These are phyloP conservation scores for Montipora cactus DNA, from an alignment of 64 coral and sea anemone species.

Conservation along the genomic window DNA sequence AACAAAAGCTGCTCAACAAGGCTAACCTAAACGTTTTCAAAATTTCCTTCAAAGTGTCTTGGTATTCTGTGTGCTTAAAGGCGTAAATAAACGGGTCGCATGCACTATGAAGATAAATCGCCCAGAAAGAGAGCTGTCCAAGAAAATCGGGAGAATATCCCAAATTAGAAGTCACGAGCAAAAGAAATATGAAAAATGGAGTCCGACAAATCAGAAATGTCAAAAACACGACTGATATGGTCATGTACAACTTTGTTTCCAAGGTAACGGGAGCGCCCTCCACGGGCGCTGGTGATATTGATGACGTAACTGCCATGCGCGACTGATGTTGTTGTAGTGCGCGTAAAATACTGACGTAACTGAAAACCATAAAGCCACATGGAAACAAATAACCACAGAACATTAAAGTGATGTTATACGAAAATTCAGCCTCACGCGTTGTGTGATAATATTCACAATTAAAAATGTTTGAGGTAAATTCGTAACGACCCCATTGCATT, in stretches of 20 bases:
- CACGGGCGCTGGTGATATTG: constrained; percentile 49
- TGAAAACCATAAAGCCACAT: constrained; percentile 64
- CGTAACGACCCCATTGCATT: constrained; percentile 93
- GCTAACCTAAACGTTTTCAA: constrained; percentile 29
- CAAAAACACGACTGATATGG: constrained; percentile 63
- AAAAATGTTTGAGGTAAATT: constrained; percentile 93
- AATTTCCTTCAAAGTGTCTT: constrained; percentile 83
- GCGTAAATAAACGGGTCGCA: constrained; percentile 95
- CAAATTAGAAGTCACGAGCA: constrained; percentile 59
- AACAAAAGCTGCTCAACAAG: constrained; percentile 26
- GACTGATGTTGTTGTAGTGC: constrained; percentile 67
- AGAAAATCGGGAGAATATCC: constrained; percentile 71
- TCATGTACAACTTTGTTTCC: constrained; percentile 69
- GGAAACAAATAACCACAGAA: constrained; percentile 81
- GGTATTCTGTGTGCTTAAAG: constrained; percentile 87
- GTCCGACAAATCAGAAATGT: constrained; percentile 90
- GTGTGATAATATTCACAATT: constrained; percentile 90
- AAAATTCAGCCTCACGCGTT: constrained; percentile 67
- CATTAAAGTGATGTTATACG: constrained; percentile 91
- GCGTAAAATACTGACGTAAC: constrained; percentile 69
- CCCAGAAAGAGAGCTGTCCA: constrained; percentile 94
- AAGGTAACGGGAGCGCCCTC: constrained; percentile 47
- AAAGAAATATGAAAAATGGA: constrained; percentile 86
- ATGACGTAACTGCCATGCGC: constrained; percentile 40
- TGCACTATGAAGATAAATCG: constrained; percentile 94